Evolutionary conservation across 1,140 invertebrate species (phyloP).

Genomic region (Schlechtendalia chinensis): DNA sequence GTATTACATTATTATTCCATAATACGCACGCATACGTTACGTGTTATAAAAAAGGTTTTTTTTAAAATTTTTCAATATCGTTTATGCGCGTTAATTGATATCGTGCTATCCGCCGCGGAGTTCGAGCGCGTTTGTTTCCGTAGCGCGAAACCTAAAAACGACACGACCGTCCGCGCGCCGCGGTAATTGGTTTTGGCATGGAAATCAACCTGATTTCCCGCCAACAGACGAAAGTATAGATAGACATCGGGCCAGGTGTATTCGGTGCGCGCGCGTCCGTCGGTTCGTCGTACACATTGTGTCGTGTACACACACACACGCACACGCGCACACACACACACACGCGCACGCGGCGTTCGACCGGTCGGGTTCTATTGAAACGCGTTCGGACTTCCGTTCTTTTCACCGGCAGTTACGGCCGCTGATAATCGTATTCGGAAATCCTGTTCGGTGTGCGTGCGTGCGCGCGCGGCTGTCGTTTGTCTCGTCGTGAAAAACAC

Average conservation of each 20-base stretch:
- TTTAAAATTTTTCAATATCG: neutral
- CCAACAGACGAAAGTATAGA: neutral
- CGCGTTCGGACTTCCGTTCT: slow-evolving; percentile 18
- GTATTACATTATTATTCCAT: slow-evolving; percentile 1
- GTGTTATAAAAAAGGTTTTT: neutral
- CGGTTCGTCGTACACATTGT: neutral
- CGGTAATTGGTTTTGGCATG: slow-evolving; percentile 27
- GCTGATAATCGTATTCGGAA: slow-evolving; percentile 43
- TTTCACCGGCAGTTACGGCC: neutral
- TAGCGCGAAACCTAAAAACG: neutral
- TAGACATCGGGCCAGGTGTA: slow-evolving; percentile 20
- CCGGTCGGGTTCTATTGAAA: slow-evolving; percentile 29
- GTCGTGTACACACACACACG: too few relatives aligned
- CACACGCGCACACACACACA: too few relatives aligned
- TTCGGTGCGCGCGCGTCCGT: neutral
- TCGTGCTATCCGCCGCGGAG: too few relatives aligned
- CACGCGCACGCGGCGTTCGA: too few relatives aligned
- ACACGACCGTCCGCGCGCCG: neutral
- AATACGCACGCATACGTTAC: neutral
- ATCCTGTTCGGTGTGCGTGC: slow-evolving; percentile 22
- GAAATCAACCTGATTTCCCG: slow-evolving; percentile 36
- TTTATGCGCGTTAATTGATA: too few relatives aligned
- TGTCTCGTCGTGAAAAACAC: too few relatives aligned
- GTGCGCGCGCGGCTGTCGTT: neutral
- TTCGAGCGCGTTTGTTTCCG: too few relatives aligned